Evolutionary conservation across 1,140 invertebrate genomes (phyloP).

Genomic region (Zaprionus ornatus): DNA sequence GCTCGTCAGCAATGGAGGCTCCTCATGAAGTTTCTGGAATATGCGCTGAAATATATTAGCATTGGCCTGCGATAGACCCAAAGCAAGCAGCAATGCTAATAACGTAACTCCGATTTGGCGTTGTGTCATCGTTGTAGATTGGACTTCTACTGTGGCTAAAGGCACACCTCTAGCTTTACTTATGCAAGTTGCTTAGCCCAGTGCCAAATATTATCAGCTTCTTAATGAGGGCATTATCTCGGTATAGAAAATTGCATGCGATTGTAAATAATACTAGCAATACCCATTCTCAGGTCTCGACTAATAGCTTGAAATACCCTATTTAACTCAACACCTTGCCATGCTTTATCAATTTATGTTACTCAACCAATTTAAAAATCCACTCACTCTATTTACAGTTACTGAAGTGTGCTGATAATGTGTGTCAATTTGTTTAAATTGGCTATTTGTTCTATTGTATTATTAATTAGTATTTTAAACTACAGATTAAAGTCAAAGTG

Average conservation of each 20-base stretch:
- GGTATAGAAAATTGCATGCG: constrained; percentile 9
- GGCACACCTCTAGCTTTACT: constrained; percentile 1
- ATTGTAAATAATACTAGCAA: constrained; percentile 50
- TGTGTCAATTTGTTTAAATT: neutral
- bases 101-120: constrained; percentile 33
- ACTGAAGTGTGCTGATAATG: constrained; percentile 1
- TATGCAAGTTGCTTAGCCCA: constrained; percentile 19
- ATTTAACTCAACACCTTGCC: constrained; percentile 25
- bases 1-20: constrained; percentile 45
- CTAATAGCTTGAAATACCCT: constrained; percentile 16
- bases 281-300: neutral
- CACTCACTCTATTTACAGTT: constrained; percentile 10
- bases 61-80: constrained; percentile 22
- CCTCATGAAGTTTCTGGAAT: constrained; percentile 59
- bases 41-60: constrained; percentile 60
- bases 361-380: neutral
- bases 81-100: constrained; percentile 34
- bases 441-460: neutral
- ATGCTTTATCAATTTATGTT: constrained; percentile 46
- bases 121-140: constrained; percentile 54
- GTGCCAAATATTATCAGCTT: constrained; percentile 60
- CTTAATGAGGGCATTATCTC: constrained; percentile 53
- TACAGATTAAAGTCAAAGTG: neutral
- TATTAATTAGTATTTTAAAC: neutral
- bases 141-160: constrained; percentile 40